Conservation (phyloP, 64 coral and sea anemone genomes). For the Pocillopora damicornis region DNA sequence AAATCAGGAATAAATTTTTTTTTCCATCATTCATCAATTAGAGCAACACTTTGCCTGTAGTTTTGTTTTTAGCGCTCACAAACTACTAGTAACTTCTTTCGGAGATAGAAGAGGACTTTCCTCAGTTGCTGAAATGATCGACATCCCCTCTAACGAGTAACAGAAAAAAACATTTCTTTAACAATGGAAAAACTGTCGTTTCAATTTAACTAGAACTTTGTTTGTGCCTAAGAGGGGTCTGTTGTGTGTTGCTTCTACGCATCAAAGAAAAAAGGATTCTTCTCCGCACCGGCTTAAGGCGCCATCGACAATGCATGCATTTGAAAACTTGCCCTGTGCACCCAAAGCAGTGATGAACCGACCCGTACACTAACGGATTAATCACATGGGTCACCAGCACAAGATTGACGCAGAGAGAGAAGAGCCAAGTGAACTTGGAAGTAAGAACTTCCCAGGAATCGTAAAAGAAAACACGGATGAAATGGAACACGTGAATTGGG, state of each 20-base stretch:
- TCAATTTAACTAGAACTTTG: not conserved
- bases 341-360: slow-evolving; percentile 21
- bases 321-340: not conserved
- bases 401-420: slow-evolving; percentile 35
- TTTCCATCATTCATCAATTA: too few relatives aligned
- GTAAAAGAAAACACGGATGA: slow-evolving; percentile 47
- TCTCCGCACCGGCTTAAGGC: not conserved
- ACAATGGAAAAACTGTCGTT: not conserved
- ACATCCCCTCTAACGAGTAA: too few relatives aligned
- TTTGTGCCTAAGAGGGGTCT: not conserved
- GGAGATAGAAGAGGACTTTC: too few relatives aligned
- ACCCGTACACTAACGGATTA: slow-evolving; percentile 57
- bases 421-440: slow-evolving; percentile 41
- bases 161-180: too few relatives aligned
- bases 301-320: not conserved
- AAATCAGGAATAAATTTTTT: too few relatives aligned
- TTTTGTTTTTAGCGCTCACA: too few relatives aligned
- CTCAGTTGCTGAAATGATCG: too few relatives aligned
- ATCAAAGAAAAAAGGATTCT: not conserved
- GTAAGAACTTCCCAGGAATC: slow-evolving; percentile 33
- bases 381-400: slow-evolving; percentile 41
- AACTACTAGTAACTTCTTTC: too few relatives aligned
- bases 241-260: slow-evolving; percentile 11
- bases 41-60: too few relatives aligned
- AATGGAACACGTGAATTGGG: slow-evolving; percentile 51